Percentiles rank a stretch among this genome's conserved stretches.
Evolutionary conservation across 2,888 invertebrate species (phyloP).

Genomic region (Rhamphomyia laevipes): DNA sequence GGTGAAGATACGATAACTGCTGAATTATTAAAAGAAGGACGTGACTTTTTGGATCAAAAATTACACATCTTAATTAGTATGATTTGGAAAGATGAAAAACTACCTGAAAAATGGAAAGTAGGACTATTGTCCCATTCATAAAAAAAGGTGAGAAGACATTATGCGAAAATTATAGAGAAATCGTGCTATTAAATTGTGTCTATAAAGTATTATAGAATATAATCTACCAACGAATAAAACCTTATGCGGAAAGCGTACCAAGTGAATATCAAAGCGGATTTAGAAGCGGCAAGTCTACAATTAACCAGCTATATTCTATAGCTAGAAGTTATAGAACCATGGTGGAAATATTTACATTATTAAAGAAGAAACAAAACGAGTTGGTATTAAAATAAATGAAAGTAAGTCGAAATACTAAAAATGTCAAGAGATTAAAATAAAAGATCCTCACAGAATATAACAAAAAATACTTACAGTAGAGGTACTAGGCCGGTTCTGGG

Average conservation of each 20-base stretch:
- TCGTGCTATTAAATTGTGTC: not conserved
- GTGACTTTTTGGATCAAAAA: not conserved
- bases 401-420: too few species aligned
- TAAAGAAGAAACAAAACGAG: too few species aligned
- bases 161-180: conserved; percentile 3
- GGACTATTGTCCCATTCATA: conserved; percentile 1
- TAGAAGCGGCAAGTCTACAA: too few species aligned
- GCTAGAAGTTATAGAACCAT: not conserved
- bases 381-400: too few species aligned
- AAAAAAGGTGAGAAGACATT: not conserved
- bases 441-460: too few species aligned
- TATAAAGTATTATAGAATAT: not conserved
- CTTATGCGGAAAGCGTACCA: not conserved
- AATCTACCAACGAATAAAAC: not conserved
- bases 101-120: not conserved
- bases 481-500: too few species aligned
- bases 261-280: too few species aligned
- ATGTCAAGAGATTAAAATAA: too few species aligned
- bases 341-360: not conserved
- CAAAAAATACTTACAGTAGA: too few species aligned
- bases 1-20: not conserved
- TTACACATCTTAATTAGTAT: not conserved
- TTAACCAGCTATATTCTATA: too few species aligned
- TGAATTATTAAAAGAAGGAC: not conserved
- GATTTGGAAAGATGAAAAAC: not conserved